A percentile compares a stretch with the other conserved stretches of the same genome.
Conservation (phyloP, 92 coral and sea anemone species). For the Phenganax marumi region DNA sequence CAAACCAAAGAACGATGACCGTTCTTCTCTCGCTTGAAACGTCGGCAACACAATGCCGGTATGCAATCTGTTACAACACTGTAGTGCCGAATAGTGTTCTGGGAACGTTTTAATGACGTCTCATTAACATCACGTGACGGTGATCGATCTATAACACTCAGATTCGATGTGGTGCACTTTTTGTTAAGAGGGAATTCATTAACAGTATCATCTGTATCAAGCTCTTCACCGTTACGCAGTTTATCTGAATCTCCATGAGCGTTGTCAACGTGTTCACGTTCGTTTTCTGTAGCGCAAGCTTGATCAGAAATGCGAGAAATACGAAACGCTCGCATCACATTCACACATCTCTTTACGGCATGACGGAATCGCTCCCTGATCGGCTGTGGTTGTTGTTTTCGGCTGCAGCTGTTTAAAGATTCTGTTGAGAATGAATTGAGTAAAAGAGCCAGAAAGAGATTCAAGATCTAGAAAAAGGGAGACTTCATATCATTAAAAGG, state of each 20-base stretch:
- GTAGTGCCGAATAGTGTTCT: background rate
- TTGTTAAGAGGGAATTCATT: background rate
- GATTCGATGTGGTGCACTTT: background rate
- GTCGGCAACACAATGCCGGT: slow-evolving; percentile 5
- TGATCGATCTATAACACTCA: background rate
- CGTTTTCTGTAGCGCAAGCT: background rate
- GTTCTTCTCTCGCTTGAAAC: background rate
- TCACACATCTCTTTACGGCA: slow-evolving; percentile 39
- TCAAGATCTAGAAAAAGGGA: slow-evolving; percentile 65
- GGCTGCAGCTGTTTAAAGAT: slow-evolving; percentile 52
- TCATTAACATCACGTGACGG: background rate
- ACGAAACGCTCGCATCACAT: slow-evolving; percentile 41
- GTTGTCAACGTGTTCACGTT: background rate
- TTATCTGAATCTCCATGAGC: background rate
- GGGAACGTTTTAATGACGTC: slow-evolving; percentile 35
- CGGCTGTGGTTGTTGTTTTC: background rate
- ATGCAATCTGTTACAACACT: slow-evolving; percentile 10
- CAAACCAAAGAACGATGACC: background rate
- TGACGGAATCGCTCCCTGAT: slow-evolving; percentile 47
- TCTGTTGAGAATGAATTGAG: slow-evolving; percentile 93
- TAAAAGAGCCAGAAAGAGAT: slow-evolving; percentile 86
- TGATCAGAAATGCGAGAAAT: slow-evolving; percentile 1
- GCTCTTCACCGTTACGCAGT: background rate
- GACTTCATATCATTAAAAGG: background rate
- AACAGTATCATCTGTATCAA: background rate